Evolutionary conservation across 2,797 vertebrate species (phyloP).

Genomic region (Smutsia gigantea): DNA sequence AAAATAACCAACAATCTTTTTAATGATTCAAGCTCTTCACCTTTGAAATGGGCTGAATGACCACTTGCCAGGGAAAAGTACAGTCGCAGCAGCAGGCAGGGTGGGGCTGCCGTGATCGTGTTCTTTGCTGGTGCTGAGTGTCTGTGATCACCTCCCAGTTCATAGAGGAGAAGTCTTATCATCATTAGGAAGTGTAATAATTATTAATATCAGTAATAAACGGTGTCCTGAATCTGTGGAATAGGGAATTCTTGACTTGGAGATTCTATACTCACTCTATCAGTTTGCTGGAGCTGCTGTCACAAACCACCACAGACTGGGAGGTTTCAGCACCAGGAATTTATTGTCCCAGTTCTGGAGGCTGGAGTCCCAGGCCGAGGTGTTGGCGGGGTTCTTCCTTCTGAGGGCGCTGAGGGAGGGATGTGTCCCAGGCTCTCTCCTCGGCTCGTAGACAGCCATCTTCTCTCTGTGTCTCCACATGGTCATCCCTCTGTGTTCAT

Average conservation of each 20-base stretch:
- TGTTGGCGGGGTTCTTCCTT: background rate
- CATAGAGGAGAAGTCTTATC: background rate
- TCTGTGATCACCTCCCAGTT: background rate
- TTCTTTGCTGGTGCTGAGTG: background rate
- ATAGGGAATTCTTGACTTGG: background rate
- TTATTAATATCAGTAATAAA: background rate
- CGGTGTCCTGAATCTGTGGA: background rate
- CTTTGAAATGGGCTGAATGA: background rate
- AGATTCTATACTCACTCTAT: background rate
- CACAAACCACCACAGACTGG: rapidly evolving
- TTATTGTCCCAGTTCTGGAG: background rate
- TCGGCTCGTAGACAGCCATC: rapidly evolving
- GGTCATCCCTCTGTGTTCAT: background rate
- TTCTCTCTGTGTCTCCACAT: background rate
- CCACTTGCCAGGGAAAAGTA: background rate
- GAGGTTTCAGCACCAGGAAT: background rate
- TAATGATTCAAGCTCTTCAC: background rate
- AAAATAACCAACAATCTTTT: background rate
- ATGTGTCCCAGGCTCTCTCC: background rate
- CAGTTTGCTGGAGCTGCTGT: background rate
- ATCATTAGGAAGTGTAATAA: background rate
- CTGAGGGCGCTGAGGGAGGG: background rate
- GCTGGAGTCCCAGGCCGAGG: background rate
- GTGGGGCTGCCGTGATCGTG: background rate
- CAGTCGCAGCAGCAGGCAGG: rapidly evolving